Percentiles rank a stretch among this genome's conserved stretches.
Conservation (phyloP, 2,888 invertebrate species). For the Cosmorhoe ocellata region DNA sequence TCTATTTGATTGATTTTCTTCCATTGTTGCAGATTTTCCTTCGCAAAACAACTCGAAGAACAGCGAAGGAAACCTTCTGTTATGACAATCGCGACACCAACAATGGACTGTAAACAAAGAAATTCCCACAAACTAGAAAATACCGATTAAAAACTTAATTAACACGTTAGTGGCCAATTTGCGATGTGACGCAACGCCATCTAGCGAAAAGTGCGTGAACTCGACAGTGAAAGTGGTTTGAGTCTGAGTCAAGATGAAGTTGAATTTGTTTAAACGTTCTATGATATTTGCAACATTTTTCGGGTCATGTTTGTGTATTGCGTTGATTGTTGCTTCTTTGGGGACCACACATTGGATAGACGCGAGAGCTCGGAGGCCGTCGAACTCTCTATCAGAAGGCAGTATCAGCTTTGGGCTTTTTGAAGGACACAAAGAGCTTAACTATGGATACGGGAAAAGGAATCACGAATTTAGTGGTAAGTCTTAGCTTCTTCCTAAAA, state of each 20-base stretch:
- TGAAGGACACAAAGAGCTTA: conserved; percentile 91
- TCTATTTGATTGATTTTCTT: conserved; percentile 35
- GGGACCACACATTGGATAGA: conserved; percentile 93
- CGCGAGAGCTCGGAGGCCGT: conserved; percentile 86
- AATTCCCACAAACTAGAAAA: conserved; percentile 62
- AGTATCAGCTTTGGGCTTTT: conserved; percentile 93
- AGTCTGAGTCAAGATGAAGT: conserved; percentile 68
- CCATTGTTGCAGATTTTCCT: conserved; percentile 68
- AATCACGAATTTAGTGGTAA: conserved; percentile 89
- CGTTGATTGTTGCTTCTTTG: conserved; percentile 89
- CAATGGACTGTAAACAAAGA: conserved; percentile 53
- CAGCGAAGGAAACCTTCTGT: conserved; percentile 43
- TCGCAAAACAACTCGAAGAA: conserved; percentile 44
- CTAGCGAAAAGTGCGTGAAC: conserved; percentile 53
- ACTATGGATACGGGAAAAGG: conserved; percentile 90
- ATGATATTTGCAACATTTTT: conserved; percentile 92
- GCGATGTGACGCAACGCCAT: conserved; percentile 72
- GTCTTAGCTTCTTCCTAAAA: conserved; percentile 41
- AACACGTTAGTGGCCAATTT: conserved; percentile 33
- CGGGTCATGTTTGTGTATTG: conserved; percentile 89
- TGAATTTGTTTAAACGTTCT: conserved; percentile 88
- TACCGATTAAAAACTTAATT: conserved; percentile 45
- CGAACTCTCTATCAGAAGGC: conserved; percentile 88
- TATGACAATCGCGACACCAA: conserved; percentile 43
- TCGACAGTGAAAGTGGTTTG: conserved; percentile 54